Evolutionary conservation across 1,140 invertebrate species (phyloP).

Genomic region (Bombyx mori): DNA sequence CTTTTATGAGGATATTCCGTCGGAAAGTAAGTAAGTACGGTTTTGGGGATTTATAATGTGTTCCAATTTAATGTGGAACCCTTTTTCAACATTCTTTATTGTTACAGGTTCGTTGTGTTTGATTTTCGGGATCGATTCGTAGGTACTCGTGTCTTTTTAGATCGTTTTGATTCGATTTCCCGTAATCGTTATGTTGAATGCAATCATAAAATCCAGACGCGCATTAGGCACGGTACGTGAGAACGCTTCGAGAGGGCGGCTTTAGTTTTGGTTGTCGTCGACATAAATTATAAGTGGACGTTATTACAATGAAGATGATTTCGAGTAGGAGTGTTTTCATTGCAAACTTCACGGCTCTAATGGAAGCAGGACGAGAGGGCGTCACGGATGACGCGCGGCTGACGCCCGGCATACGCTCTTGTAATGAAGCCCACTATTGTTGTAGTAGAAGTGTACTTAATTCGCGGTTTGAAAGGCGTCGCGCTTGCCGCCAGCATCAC

Average conservation of each 20-base stretch:
- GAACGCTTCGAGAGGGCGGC: slow-evolving; percentile 17
- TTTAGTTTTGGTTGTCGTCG: slow-evolving; percentile 56
- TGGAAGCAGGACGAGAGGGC: slow-evolving; percentile 36
- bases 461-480: slow-evolving; percentile 33
- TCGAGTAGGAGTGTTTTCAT: slow-evolving; percentile 47
- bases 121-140: slow-evolving; percentile 3
- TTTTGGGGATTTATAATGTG: slow-evolving; percentile 55
- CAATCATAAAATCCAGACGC: slow-evolving; percentile 52
- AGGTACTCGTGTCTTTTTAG: slow-evolving; percentile 11
- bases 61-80: slow-evolving; percentile 37
- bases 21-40: slow-evolving; percentile 51
- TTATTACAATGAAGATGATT: slow-evolving; percentile 53
- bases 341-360: slow-evolving; percentile 47
- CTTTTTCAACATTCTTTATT: slow-evolving; percentile 26
- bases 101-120: slow-evolving; percentile 1
- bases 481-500: slow-evolving; percentile 28
- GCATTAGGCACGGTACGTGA: slow-evolving; percentile 22
- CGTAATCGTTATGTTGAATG: slow-evolving; percentile 5
- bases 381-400: slow-evolving; percentile 41
- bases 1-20: slow-evolving; percentile 54
- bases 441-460: slow-evolving; percentile 51
- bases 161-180: background rate
- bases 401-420: slow-evolving; percentile 45
- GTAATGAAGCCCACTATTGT: slow-evolving; percentile 62
- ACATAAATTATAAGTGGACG: slow-evolving; percentile 61